Percentiles rank a stretch among this genome's conserved stretches.
phyloP scores from a whole-genome alignment of 1,140 invertebrate species.

The Subanguina moxae region DNA sequence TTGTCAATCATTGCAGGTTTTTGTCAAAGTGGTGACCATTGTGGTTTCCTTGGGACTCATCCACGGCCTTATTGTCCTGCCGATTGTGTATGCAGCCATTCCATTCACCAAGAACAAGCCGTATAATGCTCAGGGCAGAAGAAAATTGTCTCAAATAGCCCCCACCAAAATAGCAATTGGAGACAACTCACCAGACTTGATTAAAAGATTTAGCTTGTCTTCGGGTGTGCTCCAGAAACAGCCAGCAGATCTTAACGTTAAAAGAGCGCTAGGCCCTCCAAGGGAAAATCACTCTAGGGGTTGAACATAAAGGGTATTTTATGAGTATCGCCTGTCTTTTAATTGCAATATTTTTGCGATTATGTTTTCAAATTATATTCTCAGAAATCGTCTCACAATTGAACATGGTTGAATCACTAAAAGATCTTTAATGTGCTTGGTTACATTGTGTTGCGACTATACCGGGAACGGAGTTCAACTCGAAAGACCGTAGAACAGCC shows the following conservation, averaged over 20 bases:
- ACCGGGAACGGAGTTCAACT: too few relatives aligned
- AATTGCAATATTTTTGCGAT: too few relatives aligned
- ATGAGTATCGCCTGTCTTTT: too few relatives aligned
- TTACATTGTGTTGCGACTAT: too few relatives aligned
- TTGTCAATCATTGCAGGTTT: constrained; percentile 38
- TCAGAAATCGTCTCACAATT: too few relatives aligned
- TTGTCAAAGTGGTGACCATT: constrained; percentile 62
- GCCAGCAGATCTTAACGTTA: constrained; percentile 12
- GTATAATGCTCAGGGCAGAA: background rate
- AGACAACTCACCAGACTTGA: constrained; percentile 4
- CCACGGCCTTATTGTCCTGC: constrained; percentile 60
- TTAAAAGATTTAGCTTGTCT: background rate
- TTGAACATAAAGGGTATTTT: background rate
- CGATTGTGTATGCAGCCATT: constrained; percentile 59
- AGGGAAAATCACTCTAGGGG: background rate
- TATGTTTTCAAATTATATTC: too few relatives aligned
- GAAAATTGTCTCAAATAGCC: background rate
- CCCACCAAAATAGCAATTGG: constrained; percentile 9
- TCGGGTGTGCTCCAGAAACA: background rate
- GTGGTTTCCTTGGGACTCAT: constrained; percentile 59
- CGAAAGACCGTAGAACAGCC: too few relatives aligned
- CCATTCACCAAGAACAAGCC: constrained; percentile 46
- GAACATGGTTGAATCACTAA: too few relatives aligned
- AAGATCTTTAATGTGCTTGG: too few relatives aligned
- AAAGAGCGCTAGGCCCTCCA: background rate